phyloP scores from a whole-genome alignment of 2,113 vertebrate species.

The Triplophysa tibetana region DNA sequence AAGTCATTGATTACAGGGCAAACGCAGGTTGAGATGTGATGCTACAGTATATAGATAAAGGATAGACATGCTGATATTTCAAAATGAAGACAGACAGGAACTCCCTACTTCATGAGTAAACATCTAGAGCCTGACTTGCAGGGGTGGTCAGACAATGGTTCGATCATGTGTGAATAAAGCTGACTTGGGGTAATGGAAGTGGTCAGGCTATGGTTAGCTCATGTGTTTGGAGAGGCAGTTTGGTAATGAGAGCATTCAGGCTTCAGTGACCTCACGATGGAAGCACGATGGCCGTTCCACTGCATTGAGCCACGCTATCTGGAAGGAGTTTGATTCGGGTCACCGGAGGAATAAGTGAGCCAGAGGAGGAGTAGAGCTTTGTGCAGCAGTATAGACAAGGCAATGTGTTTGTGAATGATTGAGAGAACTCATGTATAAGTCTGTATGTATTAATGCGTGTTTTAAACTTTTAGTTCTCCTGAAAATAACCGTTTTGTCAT shows the following conservation, averaged over 20 bases:
- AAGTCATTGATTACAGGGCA: neutral
- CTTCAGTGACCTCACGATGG: slow-evolving; percentile 26
- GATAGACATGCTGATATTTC: slow-evolving; percentile 11
- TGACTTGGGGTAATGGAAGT: slow-evolving; percentile 42
- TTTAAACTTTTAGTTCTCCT: neutral
- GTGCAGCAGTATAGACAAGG: slow-evolving; percentile 3
- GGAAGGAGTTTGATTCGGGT: slow-evolving; percentile 45
- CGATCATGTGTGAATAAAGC: slow-evolving; percentile 43
- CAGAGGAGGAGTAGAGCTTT: slow-evolving; percentile 28
- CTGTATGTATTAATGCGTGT: slow-evolving; percentile 27
- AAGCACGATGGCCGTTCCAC: slow-evolving; percentile 6
- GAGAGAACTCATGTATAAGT: neutral
- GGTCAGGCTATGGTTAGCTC: slow-evolving; percentile 45
- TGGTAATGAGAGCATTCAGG: slow-evolving; percentile 46
- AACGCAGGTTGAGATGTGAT: neutral
- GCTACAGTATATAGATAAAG: neutral
- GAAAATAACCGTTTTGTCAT: no score
- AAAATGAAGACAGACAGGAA: neutral
- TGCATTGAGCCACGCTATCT: slow-evolving; percentile 35
- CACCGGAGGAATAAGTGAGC: slow-evolving; percentile 39
- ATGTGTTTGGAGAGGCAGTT: slow-evolving; percentile 43
- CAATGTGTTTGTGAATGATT: neutral
- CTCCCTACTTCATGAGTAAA: slow-evolving; percentile 33
- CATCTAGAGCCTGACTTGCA: slow-evolving; percentile 8
- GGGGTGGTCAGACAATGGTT: slow-evolving; percentile 33